Conservation (phyloP, 2,797 vertebrate genomes). For the Sebastes baramenuke region DNA sequence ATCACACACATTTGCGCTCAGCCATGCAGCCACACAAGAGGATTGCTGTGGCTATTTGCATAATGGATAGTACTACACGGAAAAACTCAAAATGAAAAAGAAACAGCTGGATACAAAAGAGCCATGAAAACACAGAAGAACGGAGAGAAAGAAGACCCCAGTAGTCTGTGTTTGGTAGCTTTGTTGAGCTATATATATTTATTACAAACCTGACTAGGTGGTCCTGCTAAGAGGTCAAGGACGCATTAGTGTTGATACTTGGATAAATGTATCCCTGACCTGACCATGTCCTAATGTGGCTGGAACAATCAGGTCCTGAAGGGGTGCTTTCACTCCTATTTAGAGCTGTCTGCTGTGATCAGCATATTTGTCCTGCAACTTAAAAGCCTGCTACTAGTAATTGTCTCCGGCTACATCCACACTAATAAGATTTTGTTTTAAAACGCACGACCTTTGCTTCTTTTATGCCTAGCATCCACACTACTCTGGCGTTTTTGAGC, state of each 20-base stretch:
- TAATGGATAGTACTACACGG: conserved; percentile 7
- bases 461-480: no score
- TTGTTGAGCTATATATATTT: conserved; percentile 5
- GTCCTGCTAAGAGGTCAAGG: conserved; percentile 21
- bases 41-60: conserved; percentile 27
- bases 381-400: background rate
- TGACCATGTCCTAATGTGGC: background rate
- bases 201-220: conserved; percentile 1
- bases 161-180: background rate
- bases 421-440: no score
- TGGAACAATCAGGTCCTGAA: background rate
- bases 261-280: background rate
- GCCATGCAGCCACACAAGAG: conserved; percentile 1
- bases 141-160: background rate
- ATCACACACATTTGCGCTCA: conserved; percentile 13
- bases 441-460: no score
- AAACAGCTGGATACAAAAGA: background rate
- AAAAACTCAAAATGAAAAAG: background rate
- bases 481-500: no score
- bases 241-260: conserved; percentile 11
- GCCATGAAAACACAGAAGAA: background rate
- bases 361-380: background rate
- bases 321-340: background rate
- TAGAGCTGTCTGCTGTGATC: background rate
- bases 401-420: background rate